phyloP scores from a whole-genome alignment of 2,797 vertebrate genomes.

The Anguilla marmorata region DNA sequence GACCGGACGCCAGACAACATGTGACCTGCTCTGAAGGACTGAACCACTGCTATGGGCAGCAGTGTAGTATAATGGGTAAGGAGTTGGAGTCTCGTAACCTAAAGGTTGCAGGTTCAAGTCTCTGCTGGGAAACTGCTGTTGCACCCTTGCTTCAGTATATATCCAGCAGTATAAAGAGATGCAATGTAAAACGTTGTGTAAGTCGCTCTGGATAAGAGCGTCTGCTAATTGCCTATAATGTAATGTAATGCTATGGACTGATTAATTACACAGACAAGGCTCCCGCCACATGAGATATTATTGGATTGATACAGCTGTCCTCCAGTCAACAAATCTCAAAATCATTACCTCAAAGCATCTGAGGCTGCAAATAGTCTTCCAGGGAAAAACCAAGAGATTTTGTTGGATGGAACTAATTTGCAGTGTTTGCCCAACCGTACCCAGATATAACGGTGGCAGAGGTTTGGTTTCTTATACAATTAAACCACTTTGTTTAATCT shows the following conservation, averaged over 20 bases:
- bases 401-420: background rate
- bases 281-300: background rate
- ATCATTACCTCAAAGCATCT: background rate
- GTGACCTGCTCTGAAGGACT: background rate
- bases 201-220: no score
- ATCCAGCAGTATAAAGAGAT: no score
- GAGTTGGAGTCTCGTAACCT: no score
- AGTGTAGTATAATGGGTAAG: no score
- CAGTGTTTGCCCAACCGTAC: background rate
- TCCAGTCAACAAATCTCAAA: background rate
- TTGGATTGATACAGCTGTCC: background rate
- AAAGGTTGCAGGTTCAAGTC: no score
- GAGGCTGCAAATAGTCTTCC: background rate
- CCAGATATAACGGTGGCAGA: background rate
- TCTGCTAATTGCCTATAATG: no score
- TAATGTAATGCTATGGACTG: no score
- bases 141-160: no score
- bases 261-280: background rate
- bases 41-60: background rate
- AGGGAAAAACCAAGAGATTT: background rate
- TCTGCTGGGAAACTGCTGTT: no score
- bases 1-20: background rate
- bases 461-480: background rate
- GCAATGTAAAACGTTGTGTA: no score
- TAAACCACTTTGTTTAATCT: background rate